Evolutionary conservation across 2,797 vertebrate genomes (phyloP).

Genomic region (Acrocephalus scirpaceus): DNA sequence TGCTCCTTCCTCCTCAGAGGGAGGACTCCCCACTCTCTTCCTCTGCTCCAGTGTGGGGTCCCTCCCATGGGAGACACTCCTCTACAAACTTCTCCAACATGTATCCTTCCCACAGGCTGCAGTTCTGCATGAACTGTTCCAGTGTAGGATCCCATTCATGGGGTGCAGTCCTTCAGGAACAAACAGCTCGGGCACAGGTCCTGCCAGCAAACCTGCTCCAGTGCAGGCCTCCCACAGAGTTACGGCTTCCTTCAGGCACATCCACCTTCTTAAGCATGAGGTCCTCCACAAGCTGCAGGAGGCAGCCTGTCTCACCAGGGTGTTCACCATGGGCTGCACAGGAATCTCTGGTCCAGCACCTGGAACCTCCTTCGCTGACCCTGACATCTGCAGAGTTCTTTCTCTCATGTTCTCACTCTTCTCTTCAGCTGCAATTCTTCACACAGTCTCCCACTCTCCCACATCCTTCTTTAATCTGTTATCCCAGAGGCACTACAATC

Average conservation of each 20-base stretch:
- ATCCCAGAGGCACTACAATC: fast-evolving
- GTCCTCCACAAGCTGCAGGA: not conserved
- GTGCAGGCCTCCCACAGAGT: not conserved
- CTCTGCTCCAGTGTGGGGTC: not conserved
- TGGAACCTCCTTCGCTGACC: not conserved
- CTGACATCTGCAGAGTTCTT: not conserved
- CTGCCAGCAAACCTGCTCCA: not conserved
- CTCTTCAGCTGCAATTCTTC: not conserved
- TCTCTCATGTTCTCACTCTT: not conserved
- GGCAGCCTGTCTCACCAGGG: not conserved
- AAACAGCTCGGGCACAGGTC: not conserved
- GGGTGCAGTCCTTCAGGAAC: not conserved
- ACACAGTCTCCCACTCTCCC: not conserved
- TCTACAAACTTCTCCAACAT: not conserved
- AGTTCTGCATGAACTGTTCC: not conserved
- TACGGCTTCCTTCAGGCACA: not conserved
- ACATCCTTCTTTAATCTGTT: not conserved
- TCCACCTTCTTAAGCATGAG: not conserved
- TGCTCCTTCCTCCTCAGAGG: not conserved
- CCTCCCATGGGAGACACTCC: not conserved
- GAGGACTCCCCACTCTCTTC: not conserved
- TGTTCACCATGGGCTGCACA: not conserved
- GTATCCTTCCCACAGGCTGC: not conserved
- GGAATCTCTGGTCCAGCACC: not conserved
- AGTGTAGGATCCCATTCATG: not conserved